phyloP scores from a whole-genome alignment of 2,797 vertebrate species.

The Malurus splendens region DNA sequence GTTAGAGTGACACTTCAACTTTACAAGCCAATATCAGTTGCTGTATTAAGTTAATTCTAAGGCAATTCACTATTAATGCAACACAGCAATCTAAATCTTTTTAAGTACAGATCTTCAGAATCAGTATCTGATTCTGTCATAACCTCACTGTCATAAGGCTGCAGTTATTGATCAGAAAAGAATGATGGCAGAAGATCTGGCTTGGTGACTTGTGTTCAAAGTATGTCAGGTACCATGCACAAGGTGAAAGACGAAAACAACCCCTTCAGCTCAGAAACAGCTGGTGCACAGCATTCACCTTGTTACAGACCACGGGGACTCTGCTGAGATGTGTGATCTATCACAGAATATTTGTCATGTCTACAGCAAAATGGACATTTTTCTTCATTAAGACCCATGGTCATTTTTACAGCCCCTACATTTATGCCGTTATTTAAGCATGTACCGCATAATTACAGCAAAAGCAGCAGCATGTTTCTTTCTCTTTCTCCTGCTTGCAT shows the following conservation, averaged over 20 bases:
- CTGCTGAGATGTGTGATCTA: background rate
- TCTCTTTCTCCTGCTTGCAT: background rate
- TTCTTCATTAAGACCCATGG: background rate
- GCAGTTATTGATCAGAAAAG: background rate
- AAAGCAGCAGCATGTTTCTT: background rate
- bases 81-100: background rate
- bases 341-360: background rate
- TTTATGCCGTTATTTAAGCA: background rate
- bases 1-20: background rate
- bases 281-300: background rate
- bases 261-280: background rate
- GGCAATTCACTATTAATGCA: background rate
- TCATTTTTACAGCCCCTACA: background rate
- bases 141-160: background rate
- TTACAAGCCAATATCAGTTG: background rate
- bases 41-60: background rate
- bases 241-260: background rate
- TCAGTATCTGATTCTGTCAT: background rate
- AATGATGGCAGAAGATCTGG: background rate
- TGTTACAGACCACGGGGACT: background rate
- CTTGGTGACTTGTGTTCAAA: background rate
- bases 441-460: background rate
- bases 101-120: background rate
- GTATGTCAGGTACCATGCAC: background rate
- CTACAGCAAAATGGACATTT: background rate